Evolutionary conservation across 2,888 invertebrate genomes (phyloP).

Genomic region (Caenorhabditis sulstoni): DNA sequence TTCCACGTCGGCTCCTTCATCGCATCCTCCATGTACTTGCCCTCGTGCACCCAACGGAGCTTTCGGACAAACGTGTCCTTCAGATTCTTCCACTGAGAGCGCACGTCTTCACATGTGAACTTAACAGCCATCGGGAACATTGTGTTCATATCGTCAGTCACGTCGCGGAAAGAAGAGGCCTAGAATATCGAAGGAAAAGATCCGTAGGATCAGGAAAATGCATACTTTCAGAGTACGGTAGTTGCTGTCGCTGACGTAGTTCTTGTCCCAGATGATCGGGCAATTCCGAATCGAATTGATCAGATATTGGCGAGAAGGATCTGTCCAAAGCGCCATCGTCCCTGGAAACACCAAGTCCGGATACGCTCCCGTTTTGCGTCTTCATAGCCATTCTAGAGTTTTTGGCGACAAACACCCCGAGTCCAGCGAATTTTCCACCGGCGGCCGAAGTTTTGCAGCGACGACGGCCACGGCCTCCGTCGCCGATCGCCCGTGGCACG

Average conservation of each 20-base stretch:
- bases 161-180: slow-evolving; percentile 27
- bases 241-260: slow-evolving; percentile 29
- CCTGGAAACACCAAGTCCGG: slow-evolving; percentile 1
- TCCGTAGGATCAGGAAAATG: background rate
- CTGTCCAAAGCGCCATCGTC: slow-evolving; percentile 70
- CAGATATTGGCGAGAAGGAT: slow-evolving; percentile 64
- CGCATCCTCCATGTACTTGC: slow-evolving; percentile 69
- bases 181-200: background rate
- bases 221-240: slow-evolving; percentile 37
- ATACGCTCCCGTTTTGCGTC: background rate
- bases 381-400: background rate
- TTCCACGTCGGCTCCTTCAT: slow-evolving; percentile 73
- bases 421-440: background rate
- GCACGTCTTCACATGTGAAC: slow-evolving; percentile 65
- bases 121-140: slow-evolving; percentile 32
- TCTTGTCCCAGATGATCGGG: slow-evolving; percentile 53
- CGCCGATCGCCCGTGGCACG: background rate
- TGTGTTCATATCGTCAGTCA: slow-evolving; percentile 33
- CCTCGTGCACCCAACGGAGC: slow-evolving; percentile 69
- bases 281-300: slow-evolving; percentile 58
- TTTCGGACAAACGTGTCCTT: slow-evolving; percentile 73
- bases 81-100: slow-evolving; percentile 72
- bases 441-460: slow-evolving; percentile 17
- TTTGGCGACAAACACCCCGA: background rate
- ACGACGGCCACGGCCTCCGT: slow-evolving; percentile 18